phyloP scores from a whole-genome alignment of 1,140 invertebrate genomes.

The Neodiprion pinetum region DNA sequence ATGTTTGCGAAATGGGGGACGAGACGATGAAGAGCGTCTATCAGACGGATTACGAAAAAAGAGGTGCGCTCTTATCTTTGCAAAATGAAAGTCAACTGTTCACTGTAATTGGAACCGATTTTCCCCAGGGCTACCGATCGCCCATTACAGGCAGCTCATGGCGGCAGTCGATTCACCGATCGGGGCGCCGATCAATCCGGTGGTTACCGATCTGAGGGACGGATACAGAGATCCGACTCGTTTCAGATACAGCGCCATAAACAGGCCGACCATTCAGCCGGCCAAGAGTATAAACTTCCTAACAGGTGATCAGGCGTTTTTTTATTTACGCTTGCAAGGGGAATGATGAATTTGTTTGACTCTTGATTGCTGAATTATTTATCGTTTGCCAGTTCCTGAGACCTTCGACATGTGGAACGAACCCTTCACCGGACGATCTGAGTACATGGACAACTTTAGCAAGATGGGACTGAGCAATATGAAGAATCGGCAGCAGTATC shows the following conservation, averaged over 20 bases:
- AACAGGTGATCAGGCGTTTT: conserved; percentile 41
- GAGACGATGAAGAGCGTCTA: conserved; percentile 68
- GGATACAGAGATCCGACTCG: conserved; percentile 59
- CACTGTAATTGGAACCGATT: background rate
- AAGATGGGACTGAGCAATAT: conserved; percentile 65
- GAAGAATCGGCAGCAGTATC: conserved; percentile 66
- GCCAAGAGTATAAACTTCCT: conserved; percentile 47
- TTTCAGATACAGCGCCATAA: conserved; percentile 53
- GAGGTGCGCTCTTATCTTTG: conserved; percentile 51
- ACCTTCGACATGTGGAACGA: conserved; percentile 60
- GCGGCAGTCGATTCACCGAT: conserved; percentile 57
- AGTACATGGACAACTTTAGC: conserved; percentile 67
- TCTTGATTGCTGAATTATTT: background rate
- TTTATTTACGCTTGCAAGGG: conserved; percentile 14
- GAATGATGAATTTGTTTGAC: background rate
- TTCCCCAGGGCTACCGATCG: conserved; percentile 44
- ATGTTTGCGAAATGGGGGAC: conserved; percentile 64
- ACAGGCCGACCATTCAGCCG: conserved; percentile 52
- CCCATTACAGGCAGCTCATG: conserved; percentile 51
- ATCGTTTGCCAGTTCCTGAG: conserved; percentile 49
- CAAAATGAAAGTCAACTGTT: background rate
- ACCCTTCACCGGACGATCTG: conserved; percentile 63
- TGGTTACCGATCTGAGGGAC: conserved; percentile 45
- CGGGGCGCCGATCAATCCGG: conserved; percentile 51
- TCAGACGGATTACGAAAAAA: conserved; percentile 65